phyloP scores from a whole-genome alignment of 2,888 invertebrate species.

The Drosophila antonietae region DNA sequence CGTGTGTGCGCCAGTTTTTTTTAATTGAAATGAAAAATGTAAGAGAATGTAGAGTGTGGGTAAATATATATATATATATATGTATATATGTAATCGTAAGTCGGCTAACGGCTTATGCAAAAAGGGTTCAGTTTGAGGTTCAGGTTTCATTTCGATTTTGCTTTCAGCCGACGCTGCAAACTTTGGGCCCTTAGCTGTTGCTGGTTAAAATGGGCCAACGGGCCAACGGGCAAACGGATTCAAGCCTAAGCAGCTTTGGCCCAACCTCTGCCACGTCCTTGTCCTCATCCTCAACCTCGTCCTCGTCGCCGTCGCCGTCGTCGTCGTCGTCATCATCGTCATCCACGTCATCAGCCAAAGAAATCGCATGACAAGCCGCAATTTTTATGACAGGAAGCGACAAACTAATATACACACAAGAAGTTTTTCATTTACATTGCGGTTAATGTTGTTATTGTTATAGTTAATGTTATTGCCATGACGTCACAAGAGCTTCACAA shows the following conservation, averaged over 20 bases:
- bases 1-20: constrained; percentile 27
- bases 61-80: background rate
- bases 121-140: constrained; percentile 24
- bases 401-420: constrained; percentile 61
- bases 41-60: constrained; percentile 18
- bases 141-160: constrained; percentile 13
- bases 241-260: constrained; percentile 18
- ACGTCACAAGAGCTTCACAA: constrained; percentile 53
- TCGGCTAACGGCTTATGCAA: constrained; percentile 48
- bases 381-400: constrained; percentile 68
- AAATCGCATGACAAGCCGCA: constrained; percentile 76
- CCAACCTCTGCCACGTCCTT: background rate
- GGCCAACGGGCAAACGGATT: background rate
- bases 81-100: constrained; percentile 24
- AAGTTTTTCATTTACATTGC: constrained; percentile 70
- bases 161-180: constrained; percentile 9
- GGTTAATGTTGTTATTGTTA: constrained; percentile 51
- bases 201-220: background rate
- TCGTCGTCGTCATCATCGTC: constrained; percentile 17
- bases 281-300: constrained; percentile 10
- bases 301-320: constrained; percentile 16
- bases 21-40: constrained; percentile 50
- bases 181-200: background rate
- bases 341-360: constrained; percentile 43
- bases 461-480: constrained; percentile 40